Evolutionary conservation across 2,888 invertebrate genomes (phyloP), one percentile per base, ranked within the genome.

Genomic region (Eudasyphora cyanicolor): DNA sequence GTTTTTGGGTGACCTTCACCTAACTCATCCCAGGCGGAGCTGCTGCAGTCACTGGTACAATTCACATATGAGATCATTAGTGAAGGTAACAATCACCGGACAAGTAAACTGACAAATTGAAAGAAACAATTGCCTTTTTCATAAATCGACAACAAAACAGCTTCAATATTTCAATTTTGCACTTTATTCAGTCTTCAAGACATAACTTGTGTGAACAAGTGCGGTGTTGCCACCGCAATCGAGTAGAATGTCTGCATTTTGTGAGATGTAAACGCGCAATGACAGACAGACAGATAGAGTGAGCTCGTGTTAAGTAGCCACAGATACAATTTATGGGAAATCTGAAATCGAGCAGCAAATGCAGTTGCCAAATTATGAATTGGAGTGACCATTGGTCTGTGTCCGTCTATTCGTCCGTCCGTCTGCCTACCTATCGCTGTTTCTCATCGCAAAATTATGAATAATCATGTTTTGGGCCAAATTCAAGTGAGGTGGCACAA

Each of bases 391-490:
- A 62, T 17, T 24, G 12, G 45, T 54, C 10, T 21, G n/a, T 51
- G 14, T 24, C 32, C 14, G 60, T 42, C 27, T 35, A 14, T 45
- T 14, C 6, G 45, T 14, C 35, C 19, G 51, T 35, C 38, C 8
- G 69, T 19, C 67, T 54, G 67, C 54, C 77, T 51, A 69, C 60
- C 69, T 54, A 69, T 60, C 62, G 67, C 14, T 27, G 29, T 17
- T 69, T 69, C 49, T 69, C 49, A 69, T 69, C 38, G 17, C 6
- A 42, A 69, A 71, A 60, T 57, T 73, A 73, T 57, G 57, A 73
- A 73, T 73, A 54, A 54, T 57, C 35, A 57, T n/a, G n/a, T 27
- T 69, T 69, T 27, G 49, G 45, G 29, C 42, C 57, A 45, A 19
- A 62, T 24, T 57, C 29, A 49, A 64, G 12, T 51, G 24, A 49